A percentile compares a stretch with the other conserved stretches of the same genome.
phyloP scores from a whole-genome alignment of 1,140 invertebrate species.

The Pomacea maculata region DNA sequence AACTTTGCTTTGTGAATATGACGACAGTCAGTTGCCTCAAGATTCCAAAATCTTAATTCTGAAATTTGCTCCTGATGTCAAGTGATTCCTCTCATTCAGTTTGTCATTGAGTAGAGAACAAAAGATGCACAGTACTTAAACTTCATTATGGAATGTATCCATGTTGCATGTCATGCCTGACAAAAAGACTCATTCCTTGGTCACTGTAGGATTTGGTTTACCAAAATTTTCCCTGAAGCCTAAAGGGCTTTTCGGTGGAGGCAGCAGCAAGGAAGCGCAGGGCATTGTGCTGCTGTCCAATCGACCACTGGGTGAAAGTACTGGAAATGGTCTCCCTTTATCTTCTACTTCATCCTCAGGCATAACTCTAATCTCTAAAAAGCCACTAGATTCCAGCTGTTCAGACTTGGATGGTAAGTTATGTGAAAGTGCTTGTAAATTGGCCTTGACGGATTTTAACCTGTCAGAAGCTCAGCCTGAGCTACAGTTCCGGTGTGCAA shows the following conservation, averaged over 20 bases:
- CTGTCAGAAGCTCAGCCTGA: too few species aligned
- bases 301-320: conserved; percentile 28
- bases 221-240: conserved; percentile 50
- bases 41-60: too few species aligned
- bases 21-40: too few species aligned
- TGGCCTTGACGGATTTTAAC: too few species aligned
- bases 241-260: conserved; percentile 15
- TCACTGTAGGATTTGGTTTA: conserved; percentile 44
- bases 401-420: conserved; percentile 46
- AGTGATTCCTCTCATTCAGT: too few species aligned
- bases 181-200: conserved; percentile 13
- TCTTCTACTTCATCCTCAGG: conserved; percentile 30
- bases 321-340: conserved; percentile 16
- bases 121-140: too few species aligned
- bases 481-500: too few species aligned
- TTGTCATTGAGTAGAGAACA: too few species aligned
- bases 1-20: too few species aligned
- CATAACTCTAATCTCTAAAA: conserved; percentile 46
- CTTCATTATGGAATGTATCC: background rate
- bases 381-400: conserved; percentile 35
- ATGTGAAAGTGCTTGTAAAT: background rate
- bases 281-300: conserved; percentile 48
- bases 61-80: too few species aligned
- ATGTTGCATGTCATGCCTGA: conserved; percentile 23
- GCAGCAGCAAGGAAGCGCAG: conserved; percentile 23